These are phyloP conservation scores for Drosophila sp. DNA, from an alignment of 1,140 invertebrate genomes.

Conservation along the genomic window DNA sequence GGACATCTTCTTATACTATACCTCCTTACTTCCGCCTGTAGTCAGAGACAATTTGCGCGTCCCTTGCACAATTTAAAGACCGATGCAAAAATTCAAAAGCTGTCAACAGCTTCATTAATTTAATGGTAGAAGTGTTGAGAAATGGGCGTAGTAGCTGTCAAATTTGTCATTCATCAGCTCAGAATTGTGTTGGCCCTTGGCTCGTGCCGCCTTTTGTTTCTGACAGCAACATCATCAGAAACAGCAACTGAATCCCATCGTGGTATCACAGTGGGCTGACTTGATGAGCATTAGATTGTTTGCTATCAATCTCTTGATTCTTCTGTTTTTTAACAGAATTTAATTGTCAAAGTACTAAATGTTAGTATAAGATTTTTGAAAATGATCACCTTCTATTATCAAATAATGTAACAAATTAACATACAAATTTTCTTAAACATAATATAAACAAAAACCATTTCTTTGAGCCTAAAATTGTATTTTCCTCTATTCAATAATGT, in stretches of 20 bases:
- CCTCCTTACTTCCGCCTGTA: neutral
- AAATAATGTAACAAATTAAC: no score
- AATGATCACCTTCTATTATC: no score
- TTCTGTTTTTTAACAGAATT: no score
- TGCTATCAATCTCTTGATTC: no score
- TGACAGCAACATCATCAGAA: conserved; percentile 45
- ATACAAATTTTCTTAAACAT: no score
- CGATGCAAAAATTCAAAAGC: conserved; percentile 66
- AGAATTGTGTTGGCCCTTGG: conserved; percentile 23
- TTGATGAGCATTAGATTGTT: neutral
- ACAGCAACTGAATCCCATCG: conserved; percentile 10
- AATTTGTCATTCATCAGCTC: conserved; percentile 77
- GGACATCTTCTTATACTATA: neutral
- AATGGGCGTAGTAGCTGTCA: conserved; percentile 64
- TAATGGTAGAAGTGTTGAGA: conserved; percentile 57
- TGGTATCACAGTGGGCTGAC: neutral
- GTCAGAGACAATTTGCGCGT: conserved; percentile 21
- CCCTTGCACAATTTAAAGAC: conserved; percentile 54
- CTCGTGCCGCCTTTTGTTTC: conserved; percentile 48
- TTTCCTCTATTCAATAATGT: no score
- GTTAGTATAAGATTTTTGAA: no score
- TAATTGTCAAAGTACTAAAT: no score
- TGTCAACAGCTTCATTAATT: conserved; percentile 77
- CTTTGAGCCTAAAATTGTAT: no score
- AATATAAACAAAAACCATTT: no score